These are phyloP conservation scores for Blomia tropicalis DNA, from an alignment of 2,888 invertebrate species.

Conservation along the genomic window DNA sequence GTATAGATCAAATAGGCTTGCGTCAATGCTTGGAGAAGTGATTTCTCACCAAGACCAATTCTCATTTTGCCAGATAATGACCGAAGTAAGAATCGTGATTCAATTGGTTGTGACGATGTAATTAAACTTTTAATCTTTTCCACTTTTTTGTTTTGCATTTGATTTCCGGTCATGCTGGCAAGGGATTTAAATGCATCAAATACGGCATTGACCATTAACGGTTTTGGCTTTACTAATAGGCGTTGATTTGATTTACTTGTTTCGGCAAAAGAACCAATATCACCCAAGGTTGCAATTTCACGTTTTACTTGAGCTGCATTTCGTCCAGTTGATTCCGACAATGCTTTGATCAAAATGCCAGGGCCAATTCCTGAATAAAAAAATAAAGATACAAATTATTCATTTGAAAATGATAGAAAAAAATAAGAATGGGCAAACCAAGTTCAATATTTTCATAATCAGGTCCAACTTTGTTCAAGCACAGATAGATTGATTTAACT, in stretches of 20 bases:
- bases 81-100: conserved; percentile 74
- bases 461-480: conserved; percentile 87
- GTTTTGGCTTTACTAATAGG: conserved; percentile 68
- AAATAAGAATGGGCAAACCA: conserved; percentile 42
- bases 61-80: conserved; percentile 82
- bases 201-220: conserved; percentile 55
- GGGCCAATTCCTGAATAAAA: conserved; percentile 50
- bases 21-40: conserved; percentile 74
- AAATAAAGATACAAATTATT: conserved; percentile 34
- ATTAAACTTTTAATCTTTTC: conserved; percentile 78
- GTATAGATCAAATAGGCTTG: conserved; percentile 51
- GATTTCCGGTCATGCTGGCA: conserved; percentile 62
- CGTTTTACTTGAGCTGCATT: conserved; percentile 62
- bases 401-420: neutral
- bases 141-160: conserved; percentile 55
- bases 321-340: conserved; percentile 73
- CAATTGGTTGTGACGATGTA: conserved; percentile 70
- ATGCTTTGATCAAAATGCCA: conserved; percentile 78
- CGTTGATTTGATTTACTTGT: conserved; percentile 49
- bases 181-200: conserved; percentile 70
- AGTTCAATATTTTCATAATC: conserved; percentile 83
- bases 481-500: conserved; percentile 73
- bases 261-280: conserved; percentile 79
- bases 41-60: conserved; percentile 92
- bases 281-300: conserved; percentile 56